Evolutionary conservation across 1,140 invertebrate genomes (phyloP).

Genomic region (Drosophila subobscura): DNA sequence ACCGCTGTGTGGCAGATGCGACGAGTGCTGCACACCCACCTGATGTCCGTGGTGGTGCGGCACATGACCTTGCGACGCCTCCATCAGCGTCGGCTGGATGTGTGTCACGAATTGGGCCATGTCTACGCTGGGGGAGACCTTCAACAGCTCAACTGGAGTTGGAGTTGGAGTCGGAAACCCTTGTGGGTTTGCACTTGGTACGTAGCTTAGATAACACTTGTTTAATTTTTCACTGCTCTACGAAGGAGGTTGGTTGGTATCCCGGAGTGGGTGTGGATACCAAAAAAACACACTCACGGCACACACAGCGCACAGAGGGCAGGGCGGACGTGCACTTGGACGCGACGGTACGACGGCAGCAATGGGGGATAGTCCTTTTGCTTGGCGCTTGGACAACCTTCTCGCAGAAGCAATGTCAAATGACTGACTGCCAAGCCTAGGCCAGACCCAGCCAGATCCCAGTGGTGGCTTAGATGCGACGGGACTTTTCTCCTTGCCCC

Average conservation of each 20-base stretch:
- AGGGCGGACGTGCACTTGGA: conserved; percentile 29
- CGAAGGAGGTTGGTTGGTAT: conserved; percentile 29
- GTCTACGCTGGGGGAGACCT: conserved; percentile 14
- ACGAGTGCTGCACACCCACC: conserved; percentile 79
- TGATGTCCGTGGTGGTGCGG: conserved; percentile 83
- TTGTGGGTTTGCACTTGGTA: conserved; percentile 20
- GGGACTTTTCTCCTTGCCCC: conserved; percentile 54
- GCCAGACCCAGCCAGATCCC: conserved; percentile 62
- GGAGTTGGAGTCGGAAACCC: neutral
- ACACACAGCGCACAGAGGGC: conserved; percentile 6
- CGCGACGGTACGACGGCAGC: conserved; percentile 32
- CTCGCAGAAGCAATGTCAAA: conserved; percentile 82
- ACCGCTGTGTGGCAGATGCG: conserved; percentile 81
- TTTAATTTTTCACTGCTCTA: conserved; percentile 52
- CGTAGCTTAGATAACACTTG: conserved; percentile 56
- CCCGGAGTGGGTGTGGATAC: conserved; percentile 51
- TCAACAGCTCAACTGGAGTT: conserved; percentile 9
- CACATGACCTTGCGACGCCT: conserved; percentile 85
- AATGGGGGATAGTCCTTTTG: conserved; percentile 34
- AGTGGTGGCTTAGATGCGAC: conserved; percentile 73
- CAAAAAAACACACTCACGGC: conserved; percentile 24
- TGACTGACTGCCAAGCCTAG: conserved; percentile 69
- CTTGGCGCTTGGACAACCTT: conserved; percentile 77
- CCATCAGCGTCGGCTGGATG: conserved; percentile 85
- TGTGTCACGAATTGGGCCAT: conserved; percentile 86